phyloP scores from a whole-genome alignment of 2,113 vertebrate species.

The Oophaga pumilio region DNA sequence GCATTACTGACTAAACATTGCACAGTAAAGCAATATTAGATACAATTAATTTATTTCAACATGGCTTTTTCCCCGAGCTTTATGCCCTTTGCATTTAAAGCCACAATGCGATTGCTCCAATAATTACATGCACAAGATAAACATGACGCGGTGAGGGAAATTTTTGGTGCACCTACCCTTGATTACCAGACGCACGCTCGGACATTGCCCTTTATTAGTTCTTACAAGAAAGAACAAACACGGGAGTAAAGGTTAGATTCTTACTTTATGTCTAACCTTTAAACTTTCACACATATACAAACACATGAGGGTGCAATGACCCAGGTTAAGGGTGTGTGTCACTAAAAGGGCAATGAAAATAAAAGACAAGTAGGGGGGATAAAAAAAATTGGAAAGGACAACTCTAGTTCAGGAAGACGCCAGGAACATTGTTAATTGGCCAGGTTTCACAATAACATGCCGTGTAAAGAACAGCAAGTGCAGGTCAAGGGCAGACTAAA shows the following conservation, averaged over 20 bases:
- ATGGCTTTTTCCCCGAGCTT: neutral
- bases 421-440: neutral
- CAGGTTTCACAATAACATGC: neutral
- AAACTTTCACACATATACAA: constrained; percentile 43
- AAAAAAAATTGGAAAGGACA: neutral
- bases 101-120: neutral
- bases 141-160: neutral
- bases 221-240: constrained; percentile 15
- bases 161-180: neutral
- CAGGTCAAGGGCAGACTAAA: neutral
- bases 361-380: neutral
- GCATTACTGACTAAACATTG: too few species aligned
- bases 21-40: too few species aligned
- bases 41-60: neutral
- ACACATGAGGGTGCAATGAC: neutral
- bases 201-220: constrained; percentile 15
- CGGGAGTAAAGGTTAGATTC: neutral
- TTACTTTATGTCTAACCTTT: neutral
- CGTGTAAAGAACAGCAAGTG: neutral
- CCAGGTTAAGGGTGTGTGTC: neutral
- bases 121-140: neutral
- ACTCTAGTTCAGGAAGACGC: neutral
- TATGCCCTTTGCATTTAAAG: neutral
- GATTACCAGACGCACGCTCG: neutral
- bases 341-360: neutral